phyloP scores from a whole-genome alignment of 2,888 invertebrate genomes.

The Parapristionchus giblindavisi region DNA sequence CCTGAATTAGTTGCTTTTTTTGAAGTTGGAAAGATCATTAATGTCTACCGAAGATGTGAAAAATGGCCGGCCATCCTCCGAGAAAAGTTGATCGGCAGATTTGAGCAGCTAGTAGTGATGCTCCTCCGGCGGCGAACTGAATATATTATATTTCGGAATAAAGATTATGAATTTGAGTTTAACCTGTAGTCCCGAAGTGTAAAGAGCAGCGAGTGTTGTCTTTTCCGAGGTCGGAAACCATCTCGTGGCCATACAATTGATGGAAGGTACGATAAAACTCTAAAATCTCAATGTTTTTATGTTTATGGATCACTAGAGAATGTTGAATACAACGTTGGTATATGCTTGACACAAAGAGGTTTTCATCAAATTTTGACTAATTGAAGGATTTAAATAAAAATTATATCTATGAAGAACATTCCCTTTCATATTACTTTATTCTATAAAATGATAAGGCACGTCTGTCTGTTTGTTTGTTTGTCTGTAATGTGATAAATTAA shows the following conservation, averaged over 20 bases:
- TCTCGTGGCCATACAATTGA: slow-evolving; percentile 15
- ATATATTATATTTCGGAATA: no score
- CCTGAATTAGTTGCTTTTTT: neutral
- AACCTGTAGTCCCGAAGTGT: slow-evolving; percentile 33
- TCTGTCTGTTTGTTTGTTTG: neutral
- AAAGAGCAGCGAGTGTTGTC: slow-evolving; percentile 31
- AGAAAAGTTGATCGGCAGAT: slow-evolving; percentile 17
- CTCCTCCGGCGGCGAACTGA: slow-evolving; percentile 29
- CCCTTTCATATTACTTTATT: neutral
- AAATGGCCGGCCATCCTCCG: slow-evolving; percentile 30
- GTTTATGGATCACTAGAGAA: no score
- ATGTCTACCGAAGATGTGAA: slow-evolving; percentile 21
- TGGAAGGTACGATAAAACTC: slow-evolving; percentile 31
- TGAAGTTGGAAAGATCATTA: neutral
- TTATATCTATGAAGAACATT: no score
- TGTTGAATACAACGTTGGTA: no score
- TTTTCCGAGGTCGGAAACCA: slow-evolving; percentile 35
- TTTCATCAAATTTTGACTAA: no score
- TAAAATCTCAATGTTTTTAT: neutral
- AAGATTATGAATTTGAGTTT: no score
- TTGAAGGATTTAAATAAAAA: no score
- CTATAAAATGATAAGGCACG: neutral
- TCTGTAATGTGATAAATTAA: neutral
- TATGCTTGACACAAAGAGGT: no score
- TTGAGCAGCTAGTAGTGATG: neutral